Evolutionary conservation across 2,888 invertebrate genomes (phyloP).

Genomic region (Cataglyphis altisquamis): DNA sequence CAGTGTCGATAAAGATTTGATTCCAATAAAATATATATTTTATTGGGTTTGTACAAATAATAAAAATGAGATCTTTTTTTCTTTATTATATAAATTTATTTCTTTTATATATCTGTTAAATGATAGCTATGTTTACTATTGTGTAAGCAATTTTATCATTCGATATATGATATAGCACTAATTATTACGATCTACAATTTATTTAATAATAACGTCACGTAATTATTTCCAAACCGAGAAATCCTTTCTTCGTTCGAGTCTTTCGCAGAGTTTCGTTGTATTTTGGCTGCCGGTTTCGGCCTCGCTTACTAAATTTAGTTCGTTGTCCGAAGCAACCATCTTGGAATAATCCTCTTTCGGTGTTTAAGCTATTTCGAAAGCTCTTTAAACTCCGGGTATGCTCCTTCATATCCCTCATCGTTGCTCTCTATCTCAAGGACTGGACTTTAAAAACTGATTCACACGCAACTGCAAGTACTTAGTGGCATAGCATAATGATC

Average conservation of each 20-base stretch:
- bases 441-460: slow-evolving; percentile 44
- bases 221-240: slow-evolving; percentile 61
- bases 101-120: not conserved
- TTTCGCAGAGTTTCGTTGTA: slow-evolving; percentile 71
- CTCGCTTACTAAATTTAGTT: slow-evolving; percentile 80
- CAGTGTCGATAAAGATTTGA: not conserved
- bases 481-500: slow-evolving; percentile 17
- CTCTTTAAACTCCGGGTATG: slow-evolving; percentile 71
- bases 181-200: slow-evolving; percentile 17
- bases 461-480: slow-evolving; percentile 32
- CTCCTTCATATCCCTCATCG: slow-evolving; percentile 61
- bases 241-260: slow-evolving; percentile 56
- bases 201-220: slow-evolving; percentile 45
- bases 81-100: not conserved
- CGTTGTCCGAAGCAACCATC: slow-evolving; percentile 77
- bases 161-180: not conserved
- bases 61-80: not conserved
- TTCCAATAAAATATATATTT: not conserved
- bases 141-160: not conserved
- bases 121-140: not conserved
- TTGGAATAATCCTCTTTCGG: slow-evolving; percentile 82
- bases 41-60: not conserved
- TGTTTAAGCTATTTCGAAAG: slow-evolving; percentile 77
- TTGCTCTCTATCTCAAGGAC: slow-evolving; percentile 53
- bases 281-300: slow-evolving; percentile 72